Conservation (phyloP, 2,113 vertebrate genomes). For the Zosterops japonicus region DNA sequence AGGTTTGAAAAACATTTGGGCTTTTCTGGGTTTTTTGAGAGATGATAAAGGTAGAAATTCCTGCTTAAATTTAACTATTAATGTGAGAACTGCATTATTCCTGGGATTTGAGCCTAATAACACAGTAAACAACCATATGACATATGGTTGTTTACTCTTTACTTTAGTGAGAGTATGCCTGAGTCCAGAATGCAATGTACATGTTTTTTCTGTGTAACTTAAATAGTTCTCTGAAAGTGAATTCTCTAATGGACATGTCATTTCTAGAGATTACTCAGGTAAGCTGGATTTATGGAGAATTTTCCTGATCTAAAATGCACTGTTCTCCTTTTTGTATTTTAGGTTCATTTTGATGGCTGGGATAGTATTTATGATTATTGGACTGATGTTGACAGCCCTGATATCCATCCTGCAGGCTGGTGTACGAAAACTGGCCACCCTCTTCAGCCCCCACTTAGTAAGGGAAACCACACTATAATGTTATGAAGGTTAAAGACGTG, state of each 20-base stretch:
- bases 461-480: slow-evolving; percentile 46
- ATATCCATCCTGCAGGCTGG: slow-evolving; percentile 87
- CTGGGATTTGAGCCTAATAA: background rate
- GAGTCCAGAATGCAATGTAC: background rate
- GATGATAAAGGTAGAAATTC: background rate
- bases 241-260: background rate
- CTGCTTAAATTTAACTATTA: background rate
- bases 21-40: background rate
- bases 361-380: slow-evolving; percentile 83
- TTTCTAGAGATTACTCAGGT: background rate
- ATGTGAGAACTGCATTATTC: background rate
- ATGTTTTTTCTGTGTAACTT: background rate
- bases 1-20: background rate
- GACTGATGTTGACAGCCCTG: slow-evolving; percentile 83
- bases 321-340: background rate
- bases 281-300: background rate
- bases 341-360: slow-evolving; percentile 89
- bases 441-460: slow-evolving; percentile 85
- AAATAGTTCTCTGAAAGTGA: background rate
- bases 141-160: background rate
- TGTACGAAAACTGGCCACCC: slow-evolving; percentile 83
- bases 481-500: background rate
- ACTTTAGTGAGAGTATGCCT: background rate
- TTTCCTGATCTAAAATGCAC: background rate
- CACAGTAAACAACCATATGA: background rate